Evolutionary conservation across 2,113 vertebrate species (phyloP).

Genomic region (Prunella fulvescens): DNA sequence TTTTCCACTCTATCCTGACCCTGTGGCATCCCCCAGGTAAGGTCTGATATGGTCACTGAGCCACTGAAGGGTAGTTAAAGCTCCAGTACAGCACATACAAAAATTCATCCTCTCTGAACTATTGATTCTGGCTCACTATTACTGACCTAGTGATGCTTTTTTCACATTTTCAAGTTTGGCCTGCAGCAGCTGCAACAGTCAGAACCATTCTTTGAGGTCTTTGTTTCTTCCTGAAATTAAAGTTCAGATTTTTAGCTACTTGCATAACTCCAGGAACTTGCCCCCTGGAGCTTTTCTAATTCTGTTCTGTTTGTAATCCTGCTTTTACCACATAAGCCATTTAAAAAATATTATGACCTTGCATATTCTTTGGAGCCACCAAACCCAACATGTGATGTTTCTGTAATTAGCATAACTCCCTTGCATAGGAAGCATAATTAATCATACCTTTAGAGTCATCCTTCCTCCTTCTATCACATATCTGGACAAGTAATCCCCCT

Average conservation of each 20-base stretch:
- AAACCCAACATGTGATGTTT: not conserved
- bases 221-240: not conserved
- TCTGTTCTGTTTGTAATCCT: not conserved
- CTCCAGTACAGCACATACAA: not conserved
- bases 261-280: not conserved
- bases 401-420: not conserved
- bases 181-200: not conserved
- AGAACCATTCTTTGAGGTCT: not conserved
- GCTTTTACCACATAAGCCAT: not conserved
- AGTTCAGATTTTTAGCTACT: slow-evolving; percentile 9
- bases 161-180: not conserved
- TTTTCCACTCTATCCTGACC: not conserved
- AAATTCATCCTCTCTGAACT: not conserved
- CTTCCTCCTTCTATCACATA: not conserved
- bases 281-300: not conserved
- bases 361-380: not conserved
- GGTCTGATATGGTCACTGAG: not conserved
- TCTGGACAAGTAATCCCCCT: not conserved
- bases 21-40: not conserved
- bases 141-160: not conserved
- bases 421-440: not conserved
- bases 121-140: not conserved
- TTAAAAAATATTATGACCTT: not conserved
- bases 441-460: not conserved
- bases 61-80: not conserved